Conservation (phyloP, 2,113 vertebrate species). For the Pheucticus melanocephalus region DNA sequence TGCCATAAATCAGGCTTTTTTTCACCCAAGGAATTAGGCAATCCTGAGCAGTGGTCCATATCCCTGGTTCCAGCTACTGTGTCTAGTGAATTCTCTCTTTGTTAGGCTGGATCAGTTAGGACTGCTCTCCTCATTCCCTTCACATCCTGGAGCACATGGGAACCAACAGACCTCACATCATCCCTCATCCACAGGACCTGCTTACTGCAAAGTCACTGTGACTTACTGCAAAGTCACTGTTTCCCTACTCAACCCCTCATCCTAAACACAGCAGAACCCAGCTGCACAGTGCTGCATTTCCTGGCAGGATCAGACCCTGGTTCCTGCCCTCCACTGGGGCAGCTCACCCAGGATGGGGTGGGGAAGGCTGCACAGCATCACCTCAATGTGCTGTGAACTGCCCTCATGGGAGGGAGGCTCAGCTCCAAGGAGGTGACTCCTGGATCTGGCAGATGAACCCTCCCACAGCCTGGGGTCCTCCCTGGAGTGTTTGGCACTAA, state of each 20-base stretch:
- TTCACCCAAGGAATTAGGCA: background rate
- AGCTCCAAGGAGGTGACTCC: background rate
- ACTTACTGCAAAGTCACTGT: background rate
- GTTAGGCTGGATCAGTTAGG: background rate
- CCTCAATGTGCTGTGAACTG: background rate
- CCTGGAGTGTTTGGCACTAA: background rate
- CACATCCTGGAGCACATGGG: background rate
- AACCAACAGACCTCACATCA: background rate
- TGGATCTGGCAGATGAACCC: background rate
- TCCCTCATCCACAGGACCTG: background rate
- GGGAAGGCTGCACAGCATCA: background rate
- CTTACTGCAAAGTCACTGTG: background rate
- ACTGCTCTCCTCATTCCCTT: background rate
- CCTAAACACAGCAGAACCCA: background rate
- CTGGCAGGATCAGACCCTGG: background rate
- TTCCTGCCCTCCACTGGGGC: background rate
- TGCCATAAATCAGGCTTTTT: background rate
- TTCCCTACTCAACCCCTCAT: background rate
- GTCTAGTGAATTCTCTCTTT: background rate
- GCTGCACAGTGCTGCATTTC: background rate
- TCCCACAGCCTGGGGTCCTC: background rate
- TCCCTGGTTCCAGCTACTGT: background rate
- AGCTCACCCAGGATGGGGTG: background rate
- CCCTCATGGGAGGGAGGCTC: accelerated
- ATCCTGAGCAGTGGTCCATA: background rate